These are phyloP conservation scores for Amblyornis subalaris DNA, from an alignment of 2,113 vertebrate species.

Conservation along the genomic window DNA sequence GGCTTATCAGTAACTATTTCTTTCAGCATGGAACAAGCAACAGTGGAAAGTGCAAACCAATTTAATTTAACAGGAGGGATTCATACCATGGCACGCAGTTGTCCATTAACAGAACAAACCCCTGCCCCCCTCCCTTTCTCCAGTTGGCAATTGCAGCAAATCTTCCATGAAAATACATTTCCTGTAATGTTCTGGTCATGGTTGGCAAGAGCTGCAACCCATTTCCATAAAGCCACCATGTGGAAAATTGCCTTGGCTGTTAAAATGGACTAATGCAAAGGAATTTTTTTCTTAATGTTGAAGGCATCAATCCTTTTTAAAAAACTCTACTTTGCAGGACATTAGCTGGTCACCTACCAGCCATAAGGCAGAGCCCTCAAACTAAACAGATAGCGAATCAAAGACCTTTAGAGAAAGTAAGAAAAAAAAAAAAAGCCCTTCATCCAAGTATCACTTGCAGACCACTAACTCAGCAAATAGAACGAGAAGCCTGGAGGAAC, in stretches of 20 bases:
- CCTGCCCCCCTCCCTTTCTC: slow-evolving; percentile 60
- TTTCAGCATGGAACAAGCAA: slow-evolving; percentile 37
- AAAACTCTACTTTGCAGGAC: slow-evolving; percentile 21
- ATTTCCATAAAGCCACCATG: slow-evolving; percentile 82
- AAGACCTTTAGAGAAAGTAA: neutral
- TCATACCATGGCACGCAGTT: slow-evolving; percentile 74
- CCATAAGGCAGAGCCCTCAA: neutral
- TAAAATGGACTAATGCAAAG: slow-evolving; percentile 82
- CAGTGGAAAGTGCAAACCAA: slow-evolving; percentile 46
- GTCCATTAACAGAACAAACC: slow-evolving; percentile 83
- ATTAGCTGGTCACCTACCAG: slow-evolving; percentile 39
- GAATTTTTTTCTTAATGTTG: slow-evolving; percentile 15
- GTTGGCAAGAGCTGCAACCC: slow-evolving; percentile 66
- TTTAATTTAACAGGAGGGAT: slow-evolving; percentile 68
- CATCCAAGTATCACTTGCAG: neutral
- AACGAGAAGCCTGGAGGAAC: neutral
- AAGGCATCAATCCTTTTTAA: slow-evolving; percentile 20
- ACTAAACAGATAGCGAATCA: slow-evolving; percentile 1
- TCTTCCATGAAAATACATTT: slow-evolving; percentile 94
- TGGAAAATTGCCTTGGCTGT: slow-evolving; percentile 85
- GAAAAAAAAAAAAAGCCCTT: neutral
- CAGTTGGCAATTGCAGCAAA: slow-evolving; percentile 88
- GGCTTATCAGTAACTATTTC: neutral
- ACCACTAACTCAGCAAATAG: neutral
- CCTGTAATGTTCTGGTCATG: slow-evolving; percentile 88